phyloP scores from a whole-genome alignment of 1,140 invertebrate species.

The Drosophila aff. region DNA sequence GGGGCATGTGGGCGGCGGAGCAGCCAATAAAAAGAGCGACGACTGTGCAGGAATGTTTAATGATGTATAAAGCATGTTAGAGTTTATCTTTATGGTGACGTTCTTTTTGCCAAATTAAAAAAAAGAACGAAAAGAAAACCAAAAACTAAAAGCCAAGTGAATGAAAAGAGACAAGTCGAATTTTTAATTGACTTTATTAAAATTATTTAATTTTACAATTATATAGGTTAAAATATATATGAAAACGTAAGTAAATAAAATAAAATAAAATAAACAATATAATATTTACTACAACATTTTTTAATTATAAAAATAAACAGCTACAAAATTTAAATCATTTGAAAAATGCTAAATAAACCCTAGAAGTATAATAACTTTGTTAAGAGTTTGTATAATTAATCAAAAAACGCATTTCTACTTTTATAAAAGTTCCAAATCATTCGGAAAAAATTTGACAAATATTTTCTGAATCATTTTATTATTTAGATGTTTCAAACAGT shows the following conservation, averaged over 20 bases:
- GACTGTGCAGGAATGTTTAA: conserved; percentile 83
- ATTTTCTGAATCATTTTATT: not conserved
- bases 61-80: conserved; percentile 84
- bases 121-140: conserved; percentile 13
- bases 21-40: conserved; percentile 74
- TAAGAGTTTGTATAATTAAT: no score
- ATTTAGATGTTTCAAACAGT: not conserved
- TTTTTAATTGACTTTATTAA: conserved; percentile 16
- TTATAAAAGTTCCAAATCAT: no score
- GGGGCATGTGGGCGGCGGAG: conserved; percentile 22
- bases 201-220: not conserved
- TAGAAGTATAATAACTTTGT: no score
- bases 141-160: conserved; percentile 25
- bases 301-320: not conserved
- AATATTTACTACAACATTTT: not conserved
- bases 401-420: no score
- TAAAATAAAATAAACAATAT: no score
- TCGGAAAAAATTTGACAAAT: not conserved
- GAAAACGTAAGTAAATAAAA: not conserved
- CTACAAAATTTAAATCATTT: not conserved
- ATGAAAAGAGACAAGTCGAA: conserved; percentile 33
- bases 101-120: conserved; percentile 57
- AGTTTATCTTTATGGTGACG: conserved; percentile 83
- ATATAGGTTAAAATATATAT: not conserved
- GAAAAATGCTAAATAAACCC: not conserved